Evolutionary conservation across 2,888 invertebrate species (phyloP).

Genomic region (Ligdia adustata): DNA sequence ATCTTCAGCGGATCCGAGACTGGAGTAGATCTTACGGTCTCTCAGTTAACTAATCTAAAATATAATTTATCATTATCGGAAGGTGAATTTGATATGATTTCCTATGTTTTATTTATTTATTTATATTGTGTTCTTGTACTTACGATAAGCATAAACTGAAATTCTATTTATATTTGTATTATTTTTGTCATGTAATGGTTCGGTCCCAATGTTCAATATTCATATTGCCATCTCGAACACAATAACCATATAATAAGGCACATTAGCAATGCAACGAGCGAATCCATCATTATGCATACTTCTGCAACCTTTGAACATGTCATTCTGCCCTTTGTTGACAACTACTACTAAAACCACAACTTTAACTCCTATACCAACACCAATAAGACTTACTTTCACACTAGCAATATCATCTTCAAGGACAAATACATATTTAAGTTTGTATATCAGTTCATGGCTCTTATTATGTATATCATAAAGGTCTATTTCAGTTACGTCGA

Average conservation of each 20-base stretch:
- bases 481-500: conserved; percentile 2
- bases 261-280: conserved; percentile 63
- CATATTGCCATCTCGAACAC: conserved; percentile 50
- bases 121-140: too few relatives aligned
- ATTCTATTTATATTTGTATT: too few relatives aligned
- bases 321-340: conserved; percentile 44
- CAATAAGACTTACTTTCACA: conserved; percentile 8
- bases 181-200: background rate
- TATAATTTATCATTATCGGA: too few relatives aligned
- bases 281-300: conserved; percentile 64
- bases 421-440: background rate
- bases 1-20: too few relatives aligned
- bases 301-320: conserved; percentile 57
- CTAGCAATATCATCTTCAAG: background rate
- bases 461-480: conserved; percentile 17
- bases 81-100: too few relatives aligned
- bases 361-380: conserved; percentile 20
- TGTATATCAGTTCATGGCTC: conserved; percentile 5
- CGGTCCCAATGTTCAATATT: conserved; percentile 46
- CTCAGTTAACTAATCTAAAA: too few relatives aligned
- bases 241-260: conserved; percentile 54
- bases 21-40: too few relatives aligned
- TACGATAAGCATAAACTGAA: too few relatives aligned
- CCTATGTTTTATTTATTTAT: too few relatives aligned
- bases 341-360: conserved; percentile 17